A percentile compares a stretch with the other conserved stretches of the same genome.
These are phyloP conservation scores for Phaetusa simplex DNA, from an alignment of 2,113 vertebrate species.

Conservation along the genomic window DNA sequence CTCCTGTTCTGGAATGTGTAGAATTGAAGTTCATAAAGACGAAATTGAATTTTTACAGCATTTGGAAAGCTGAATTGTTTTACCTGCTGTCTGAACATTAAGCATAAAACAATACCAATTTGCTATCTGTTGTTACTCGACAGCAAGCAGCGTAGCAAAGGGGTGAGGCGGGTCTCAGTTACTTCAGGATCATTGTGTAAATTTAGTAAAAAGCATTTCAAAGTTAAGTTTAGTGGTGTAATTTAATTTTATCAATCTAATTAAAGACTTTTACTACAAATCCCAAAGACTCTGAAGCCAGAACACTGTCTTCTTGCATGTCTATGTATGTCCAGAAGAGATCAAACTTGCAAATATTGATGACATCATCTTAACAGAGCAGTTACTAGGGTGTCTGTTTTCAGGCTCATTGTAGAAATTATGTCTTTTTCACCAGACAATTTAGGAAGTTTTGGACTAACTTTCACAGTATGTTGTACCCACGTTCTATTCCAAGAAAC, in stretches of 20 bases:
- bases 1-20: neutral
- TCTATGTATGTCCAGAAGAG: conserved; percentile 19
- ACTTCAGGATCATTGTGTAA: neutral
- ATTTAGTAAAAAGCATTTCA: conserved; percentile 17
- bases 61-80: conserved; percentile 16
- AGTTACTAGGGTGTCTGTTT: neutral
- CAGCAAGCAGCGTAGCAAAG: neutral
- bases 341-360: conserved; percentile 55
- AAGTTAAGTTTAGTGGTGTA: conserved; percentile 43
- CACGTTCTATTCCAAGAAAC: neutral
- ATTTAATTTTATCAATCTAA: conserved; percentile 18
- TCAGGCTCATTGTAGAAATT: neutral
- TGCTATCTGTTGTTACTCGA: neutral
- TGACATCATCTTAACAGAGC: conserved; percentile 4
- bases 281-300: conserved; percentile 20
- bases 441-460: conserved; percentile 8
- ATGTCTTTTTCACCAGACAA: conserved; percentile 37
- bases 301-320: neutral
- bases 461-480: neutral
- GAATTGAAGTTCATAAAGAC: conserved; percentile 7
- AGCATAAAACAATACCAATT: neutral
- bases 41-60: neutral
- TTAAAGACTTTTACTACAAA: conserved; percentile 39
- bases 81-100: neutral
- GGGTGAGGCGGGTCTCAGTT: neutral